Conservation (phyloP, 2,888 invertebrate genomes). For the Idaea aversata region DNA sequence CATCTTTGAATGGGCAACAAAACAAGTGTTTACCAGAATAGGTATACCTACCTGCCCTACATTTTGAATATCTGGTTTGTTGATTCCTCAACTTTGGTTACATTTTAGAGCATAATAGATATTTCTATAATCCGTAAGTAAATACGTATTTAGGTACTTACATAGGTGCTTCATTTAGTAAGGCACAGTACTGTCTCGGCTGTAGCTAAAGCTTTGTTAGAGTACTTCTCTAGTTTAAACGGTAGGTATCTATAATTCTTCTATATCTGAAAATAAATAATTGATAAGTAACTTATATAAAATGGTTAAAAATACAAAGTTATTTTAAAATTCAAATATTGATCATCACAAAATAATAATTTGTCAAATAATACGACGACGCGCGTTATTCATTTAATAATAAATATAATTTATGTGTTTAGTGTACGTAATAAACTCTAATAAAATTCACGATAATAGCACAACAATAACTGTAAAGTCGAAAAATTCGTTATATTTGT, state of each 20-base stretch:
- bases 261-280: too few relatives aligned
- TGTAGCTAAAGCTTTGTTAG: too few relatives aligned
- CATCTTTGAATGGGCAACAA: neutral
- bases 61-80: neutral
- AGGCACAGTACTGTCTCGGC: too few relatives aligned
- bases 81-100: neutral
- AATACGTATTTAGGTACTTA: too few relatives aligned
- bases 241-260: too few relatives aligned
- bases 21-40: neutral
- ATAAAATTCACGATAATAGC: constrained; percentile 32
- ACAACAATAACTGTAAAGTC: constrained; percentile 33
- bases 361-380: neutral
- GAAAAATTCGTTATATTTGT: constrained; percentile 31
- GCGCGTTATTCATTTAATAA: neutral
- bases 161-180: too few relatives aligned
- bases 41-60: neutral
- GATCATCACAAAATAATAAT: neutral
- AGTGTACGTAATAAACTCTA: constrained; percentile 25
- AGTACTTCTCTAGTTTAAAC: too few relatives aligned
- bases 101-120: neutral
- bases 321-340: too few relatives aligned
- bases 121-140: too few relatives aligned
- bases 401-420: constrained; percentile 24
- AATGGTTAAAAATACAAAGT: too few relatives aligned
- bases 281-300: too few relatives aligned